Base-by-base conservation (phyloP, 2,113 vertebrate species). In the Pseudopodoces humilis region DNA sequence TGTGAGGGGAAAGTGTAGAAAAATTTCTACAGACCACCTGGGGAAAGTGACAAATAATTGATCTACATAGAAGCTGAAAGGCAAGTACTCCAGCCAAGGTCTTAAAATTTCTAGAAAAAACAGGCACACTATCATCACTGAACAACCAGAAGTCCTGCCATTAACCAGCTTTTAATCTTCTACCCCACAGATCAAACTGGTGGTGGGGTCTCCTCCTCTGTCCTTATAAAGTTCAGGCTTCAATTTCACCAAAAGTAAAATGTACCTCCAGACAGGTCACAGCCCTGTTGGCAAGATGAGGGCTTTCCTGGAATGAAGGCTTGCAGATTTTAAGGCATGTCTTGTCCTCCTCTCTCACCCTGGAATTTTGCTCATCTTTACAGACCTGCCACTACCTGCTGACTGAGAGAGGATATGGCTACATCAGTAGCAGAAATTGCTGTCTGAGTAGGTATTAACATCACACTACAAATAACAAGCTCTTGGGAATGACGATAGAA, bases 51-150 rank as follows among this genome's bases (percentile, higher is more conserved):
- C 75, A 90, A 55, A 49, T 43, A 76, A 90, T 2, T 85, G 28
- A 83, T 58, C 39, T 63, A 43, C 0, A 0, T 0, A 50, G 39
- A 88, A 85, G 39, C 6, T 6, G 9, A 68, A 92, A 60, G 15
- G 30, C 65, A 59, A 41, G n/a, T 81, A 62, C 18, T 76, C 5
- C 20, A 69, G 43, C 4, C 50, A 77, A 50, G 7, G 37, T 80
- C 82, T 62, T 72, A 88, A 58, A 88, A 55, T 7, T 10, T 31
- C 63, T 70, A 24, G 31, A 33, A 91, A 58, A 78, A 74, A 16
- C 6, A 58, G 27, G 53, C 22, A 43, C 9, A 58, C 12, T 12
- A 41, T 35, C 0, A 0, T 30, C 33, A 90, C 37, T 44, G 41
- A 80, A 19, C 9, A 22, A 72, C 10, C 53, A 44, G 23, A 33